phyloP scores from a whole-genome alignment of 2,797 vertebrate genomes.

The Manis pentadactyla region DNA sequence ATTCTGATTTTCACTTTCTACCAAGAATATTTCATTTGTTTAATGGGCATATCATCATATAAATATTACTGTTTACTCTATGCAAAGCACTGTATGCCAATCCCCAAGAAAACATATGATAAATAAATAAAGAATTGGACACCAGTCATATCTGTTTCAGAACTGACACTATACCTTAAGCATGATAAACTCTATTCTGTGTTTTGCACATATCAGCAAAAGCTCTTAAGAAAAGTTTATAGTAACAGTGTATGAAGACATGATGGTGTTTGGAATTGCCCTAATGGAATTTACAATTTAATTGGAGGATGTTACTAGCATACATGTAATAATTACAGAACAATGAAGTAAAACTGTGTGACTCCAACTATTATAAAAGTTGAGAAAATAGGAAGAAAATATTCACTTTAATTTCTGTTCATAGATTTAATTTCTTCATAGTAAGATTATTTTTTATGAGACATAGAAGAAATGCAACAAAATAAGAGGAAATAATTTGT shows the following conservation, averaged over 20 bases:
- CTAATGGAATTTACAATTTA: constrained; percentile 20
- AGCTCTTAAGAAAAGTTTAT: neutral
- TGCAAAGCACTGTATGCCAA: neutral
- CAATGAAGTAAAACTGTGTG: neutral
- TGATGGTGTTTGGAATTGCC: neutral
- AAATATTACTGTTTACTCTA: constrained; percentile 27
- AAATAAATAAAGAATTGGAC: neutral
- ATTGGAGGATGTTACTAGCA: neutral
- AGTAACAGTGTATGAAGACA: neutral
- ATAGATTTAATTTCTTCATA: neutral
- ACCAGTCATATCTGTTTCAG: neutral
- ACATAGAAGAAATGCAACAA: constrained; percentile 38
- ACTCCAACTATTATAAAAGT: neutral
- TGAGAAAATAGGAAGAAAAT: neutral
- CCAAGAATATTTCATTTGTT: constrained; percentile 11
- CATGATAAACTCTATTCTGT: neutral
- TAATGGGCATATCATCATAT: neutral
- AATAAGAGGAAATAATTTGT: neutral
- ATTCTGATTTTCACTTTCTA: constrained; percentile 55
- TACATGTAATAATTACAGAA: neutral
- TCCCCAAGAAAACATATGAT: neutral
- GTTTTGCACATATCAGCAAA: constrained; percentile 30
- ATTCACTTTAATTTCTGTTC: neutral
- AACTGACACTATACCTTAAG: neutral
- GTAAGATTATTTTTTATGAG: constrained; percentile 37